Conservation (phyloP, 2,797 vertebrate species). For the Sebastes vulpes region DNA sequence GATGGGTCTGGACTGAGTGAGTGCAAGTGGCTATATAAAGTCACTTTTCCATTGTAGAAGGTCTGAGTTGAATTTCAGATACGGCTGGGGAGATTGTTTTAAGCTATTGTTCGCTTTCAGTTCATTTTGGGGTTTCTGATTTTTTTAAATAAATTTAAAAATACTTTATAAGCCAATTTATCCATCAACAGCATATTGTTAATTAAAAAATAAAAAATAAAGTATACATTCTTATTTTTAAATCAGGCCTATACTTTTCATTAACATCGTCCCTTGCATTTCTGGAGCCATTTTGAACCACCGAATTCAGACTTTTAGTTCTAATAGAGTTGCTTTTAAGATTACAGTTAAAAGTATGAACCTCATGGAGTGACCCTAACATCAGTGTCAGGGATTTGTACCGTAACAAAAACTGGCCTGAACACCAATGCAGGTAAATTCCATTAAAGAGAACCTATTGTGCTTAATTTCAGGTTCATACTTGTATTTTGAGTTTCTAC, state of each 20-base stretch:
- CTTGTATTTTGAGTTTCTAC: too few species aligned
- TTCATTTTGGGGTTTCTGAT: neutral
- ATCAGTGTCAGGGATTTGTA: neutral
- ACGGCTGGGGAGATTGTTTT: neutral
- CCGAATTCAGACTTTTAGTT: neutral
- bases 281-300: neutral
- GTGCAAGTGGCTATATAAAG: conserved; percentile 26
- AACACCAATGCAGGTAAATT: neutral
- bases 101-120: neutral
- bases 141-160: neutral
- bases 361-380: neutral
- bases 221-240: neutral
- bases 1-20: conserved; percentile 38
- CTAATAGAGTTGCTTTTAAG: neutral
- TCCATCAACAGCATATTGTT: neutral
- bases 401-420: neutral
- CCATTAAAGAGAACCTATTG: too few species aligned
- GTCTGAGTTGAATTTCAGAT: conserved; percentile 16
- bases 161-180: neutral
- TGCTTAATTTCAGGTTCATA: too few species aligned
- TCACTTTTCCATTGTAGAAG: conserved; percentile 9
- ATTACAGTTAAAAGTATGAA: neutral
- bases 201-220: neutral
- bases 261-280: neutral
- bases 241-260: neutral